A percentile compares a stretch with the other conserved stretches of the same genome.
Conservation (phyloP, 2,888 invertebrate genomes). For the Phasia obesa region DNA sequence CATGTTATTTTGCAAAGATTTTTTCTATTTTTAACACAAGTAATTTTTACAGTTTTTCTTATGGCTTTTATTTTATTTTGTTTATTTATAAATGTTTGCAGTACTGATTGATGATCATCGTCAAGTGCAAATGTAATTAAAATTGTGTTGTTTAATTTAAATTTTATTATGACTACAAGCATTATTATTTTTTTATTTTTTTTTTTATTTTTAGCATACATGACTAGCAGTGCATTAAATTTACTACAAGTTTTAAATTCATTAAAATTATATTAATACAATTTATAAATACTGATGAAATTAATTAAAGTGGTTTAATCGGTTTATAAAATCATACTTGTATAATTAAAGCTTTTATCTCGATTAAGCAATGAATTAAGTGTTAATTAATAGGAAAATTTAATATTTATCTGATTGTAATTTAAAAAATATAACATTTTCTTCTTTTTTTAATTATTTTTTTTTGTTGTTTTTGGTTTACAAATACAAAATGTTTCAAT, state of each 20-base stretch:
- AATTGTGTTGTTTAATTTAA: constrained; percentile 68
- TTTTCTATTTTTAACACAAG: not conserved
- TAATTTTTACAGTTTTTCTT: constrained; percentile 4
- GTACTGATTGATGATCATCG: constrained; percentile 72
- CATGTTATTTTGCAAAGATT: constrained; percentile 25
- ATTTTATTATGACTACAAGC: not conserved
- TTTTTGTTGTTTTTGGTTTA: too few relatives aligned
- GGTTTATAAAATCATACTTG: too few relatives aligned
- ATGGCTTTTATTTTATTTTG: constrained; percentile 5
- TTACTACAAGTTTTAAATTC: not conserved
- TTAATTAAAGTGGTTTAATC: too few relatives aligned
- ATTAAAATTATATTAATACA: not conserved
- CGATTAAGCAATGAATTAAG: too few relatives aligned
- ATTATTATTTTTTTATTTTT: not conserved
- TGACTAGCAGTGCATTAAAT: constrained; percentile 12
- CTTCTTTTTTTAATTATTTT: too few relatives aligned
- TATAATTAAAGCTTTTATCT: too few relatives aligned
- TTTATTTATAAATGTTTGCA: constrained; percentile 22
- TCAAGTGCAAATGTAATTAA: constrained; percentile 72
- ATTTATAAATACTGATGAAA: too few relatives aligned
- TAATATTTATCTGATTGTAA: too few relatives aligned
- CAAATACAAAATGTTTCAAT: too few relatives aligned
- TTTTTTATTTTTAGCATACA: constrained; percentile 9
- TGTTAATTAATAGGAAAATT: too few relatives aligned
- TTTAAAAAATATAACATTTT: too few relatives aligned